Evolutionary conservation across 2,888 invertebrate genomes (phyloP).

Genomic region (Chrysolina oricalcia): DNA sequence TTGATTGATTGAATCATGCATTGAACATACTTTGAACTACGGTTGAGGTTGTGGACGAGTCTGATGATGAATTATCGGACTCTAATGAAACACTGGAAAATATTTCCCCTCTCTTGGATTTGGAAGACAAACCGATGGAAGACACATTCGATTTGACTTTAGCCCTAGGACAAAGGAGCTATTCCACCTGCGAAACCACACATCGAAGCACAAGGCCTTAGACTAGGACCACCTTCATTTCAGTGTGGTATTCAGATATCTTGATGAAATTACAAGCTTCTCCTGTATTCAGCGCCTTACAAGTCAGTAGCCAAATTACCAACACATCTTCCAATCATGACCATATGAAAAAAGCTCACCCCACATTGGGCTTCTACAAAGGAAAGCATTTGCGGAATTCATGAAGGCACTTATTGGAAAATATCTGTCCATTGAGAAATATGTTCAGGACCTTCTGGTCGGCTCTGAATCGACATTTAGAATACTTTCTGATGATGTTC

Average conservation of each 20-base stretch:
- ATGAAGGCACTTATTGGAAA: constrained; percentile 7
- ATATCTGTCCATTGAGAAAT: too few species aligned
- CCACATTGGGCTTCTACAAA: constrained; percentile 11
- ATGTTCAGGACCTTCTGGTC: not conserved
- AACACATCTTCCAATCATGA: not conserved
- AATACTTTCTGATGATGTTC: constrained; percentile 17
- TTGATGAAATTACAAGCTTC: constrained; percentile 30
- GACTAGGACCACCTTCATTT: constrained; percentile 32
- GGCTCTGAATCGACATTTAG: not conserved
- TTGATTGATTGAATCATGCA: too few species aligned
- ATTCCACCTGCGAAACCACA: constrained; percentile 18
- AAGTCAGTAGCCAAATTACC: constrained; percentile 25
- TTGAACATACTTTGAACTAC: too few species aligned
- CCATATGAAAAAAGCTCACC: too few species aligned
- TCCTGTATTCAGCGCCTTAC: constrained; percentile 30
- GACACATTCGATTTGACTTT: too few species aligned
- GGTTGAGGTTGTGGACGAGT: too few species aligned
- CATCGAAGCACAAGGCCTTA: constrained; percentile 38
- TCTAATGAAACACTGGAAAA: too few species aligned
- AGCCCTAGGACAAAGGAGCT: too few species aligned
- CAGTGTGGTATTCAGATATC: constrained; percentile 36
- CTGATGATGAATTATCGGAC: too few species aligned
- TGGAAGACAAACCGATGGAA: too few species aligned
- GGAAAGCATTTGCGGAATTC: not conserved
- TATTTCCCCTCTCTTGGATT: too few species aligned